Percentiles rank a stretch among this genome's conserved stretches.
phyloP scores from a whole-genome alignment of 1,140 invertebrate genomes.

The Eumeta japonica region DNA sequence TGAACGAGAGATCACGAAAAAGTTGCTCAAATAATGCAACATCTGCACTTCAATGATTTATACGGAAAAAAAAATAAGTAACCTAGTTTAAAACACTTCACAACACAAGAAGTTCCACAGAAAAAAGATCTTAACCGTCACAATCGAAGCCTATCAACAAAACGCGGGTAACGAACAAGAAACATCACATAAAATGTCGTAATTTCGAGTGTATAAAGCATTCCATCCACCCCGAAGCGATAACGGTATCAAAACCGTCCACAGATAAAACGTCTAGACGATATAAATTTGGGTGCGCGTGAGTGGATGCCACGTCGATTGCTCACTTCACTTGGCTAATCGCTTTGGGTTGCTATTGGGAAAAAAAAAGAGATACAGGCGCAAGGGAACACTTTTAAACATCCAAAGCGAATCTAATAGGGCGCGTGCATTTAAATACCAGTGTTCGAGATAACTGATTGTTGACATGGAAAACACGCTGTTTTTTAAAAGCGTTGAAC shows the following conservation, averaged over 20 bases:
- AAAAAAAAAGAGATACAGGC: conserved; percentile 38
- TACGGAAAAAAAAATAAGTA: no score
- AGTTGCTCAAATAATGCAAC: no score
- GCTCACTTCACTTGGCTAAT: conserved; percentile 56
- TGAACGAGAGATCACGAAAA: no score
- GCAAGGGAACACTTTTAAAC: conserved; percentile 53
- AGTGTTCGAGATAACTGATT: conserved; percentile 26
- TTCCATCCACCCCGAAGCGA: conserved; percentile 35
- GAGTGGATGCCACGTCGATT: conserved; percentile 47
- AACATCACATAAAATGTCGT: conserved; percentile 14
- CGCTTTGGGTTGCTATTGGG: conserved; percentile 34
- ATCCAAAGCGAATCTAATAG: conserved; percentile 50
- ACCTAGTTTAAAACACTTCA: no score
- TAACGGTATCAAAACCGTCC: conserved; percentile 38
- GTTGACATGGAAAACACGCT: no score
- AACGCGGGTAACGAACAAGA: neutral
- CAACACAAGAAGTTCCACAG: no score
- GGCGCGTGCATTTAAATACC: conserved; percentile 35
- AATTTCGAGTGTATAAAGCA: conserved; percentile 48
- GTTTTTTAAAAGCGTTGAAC: no score
- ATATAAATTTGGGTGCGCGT: conserved; percentile 53
- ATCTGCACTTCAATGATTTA: no score
- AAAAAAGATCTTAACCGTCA: no score
- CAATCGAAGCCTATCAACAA: neutral
- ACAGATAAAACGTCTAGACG: conserved; percentile 49